Evolutionary conservation across 2,797 vertebrate species (phyloP).

Genomic region (Fistularia commersonii): DNA sequence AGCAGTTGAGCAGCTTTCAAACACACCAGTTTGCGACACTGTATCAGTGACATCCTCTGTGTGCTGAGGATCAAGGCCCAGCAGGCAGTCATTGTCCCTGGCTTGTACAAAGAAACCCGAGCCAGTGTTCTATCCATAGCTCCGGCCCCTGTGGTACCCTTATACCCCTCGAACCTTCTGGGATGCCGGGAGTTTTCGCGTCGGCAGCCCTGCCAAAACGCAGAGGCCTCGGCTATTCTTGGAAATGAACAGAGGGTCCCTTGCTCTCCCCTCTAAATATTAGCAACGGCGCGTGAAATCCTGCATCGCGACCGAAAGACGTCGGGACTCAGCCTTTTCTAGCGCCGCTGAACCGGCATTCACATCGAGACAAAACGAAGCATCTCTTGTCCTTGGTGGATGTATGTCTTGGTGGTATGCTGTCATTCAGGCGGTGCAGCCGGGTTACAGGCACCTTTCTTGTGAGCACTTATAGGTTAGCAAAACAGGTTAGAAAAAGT

Average conservation of each 20-base stretch:
- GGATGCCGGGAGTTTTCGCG: slow-evolving; percentile 31
- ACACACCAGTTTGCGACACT: not conserved
- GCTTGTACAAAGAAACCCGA: slow-evolving; percentile 49
- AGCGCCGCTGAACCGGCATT: slow-evolving; percentile 12
- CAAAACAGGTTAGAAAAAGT: slow-evolving; percentile 62
- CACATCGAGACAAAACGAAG: slow-evolving; percentile 29
- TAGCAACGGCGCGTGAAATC: slow-evolving; percentile 25
- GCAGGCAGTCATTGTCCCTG: slow-evolving; percentile 55
- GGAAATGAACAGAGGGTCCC: slow-evolving; percentile 33
- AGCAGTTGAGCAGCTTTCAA: slow-evolving; percentile 7
- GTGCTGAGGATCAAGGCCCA: slow-evolving; percentile 34
- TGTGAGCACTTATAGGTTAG: slow-evolving; percentile 53
- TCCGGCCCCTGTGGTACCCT: slow-evolving; percentile 8
- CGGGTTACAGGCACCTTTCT: slow-evolving; percentile 36
- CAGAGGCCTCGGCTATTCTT: slow-evolving; percentile 42
- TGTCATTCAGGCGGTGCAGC: slow-evolving; percentile 37
- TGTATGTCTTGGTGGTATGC: slow-evolving; percentile 33
- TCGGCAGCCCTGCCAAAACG: slow-evolving; percentile 34
- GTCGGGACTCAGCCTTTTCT: slow-evolving; percentile 4
- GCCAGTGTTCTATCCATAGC: slow-evolving; percentile 26
- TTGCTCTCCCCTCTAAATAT: slow-evolving; percentile 22
- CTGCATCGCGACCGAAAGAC: slow-evolving; percentile 6
- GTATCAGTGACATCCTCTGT: slow-evolving; percentile 9
- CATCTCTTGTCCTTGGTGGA: slow-evolving; percentile 20
- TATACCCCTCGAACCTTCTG: slow-evolving; percentile 30